phyloP scores from a whole-genome alignment of 2,888 invertebrate genomes.

The Yponomeuta evonymella region DNA sequence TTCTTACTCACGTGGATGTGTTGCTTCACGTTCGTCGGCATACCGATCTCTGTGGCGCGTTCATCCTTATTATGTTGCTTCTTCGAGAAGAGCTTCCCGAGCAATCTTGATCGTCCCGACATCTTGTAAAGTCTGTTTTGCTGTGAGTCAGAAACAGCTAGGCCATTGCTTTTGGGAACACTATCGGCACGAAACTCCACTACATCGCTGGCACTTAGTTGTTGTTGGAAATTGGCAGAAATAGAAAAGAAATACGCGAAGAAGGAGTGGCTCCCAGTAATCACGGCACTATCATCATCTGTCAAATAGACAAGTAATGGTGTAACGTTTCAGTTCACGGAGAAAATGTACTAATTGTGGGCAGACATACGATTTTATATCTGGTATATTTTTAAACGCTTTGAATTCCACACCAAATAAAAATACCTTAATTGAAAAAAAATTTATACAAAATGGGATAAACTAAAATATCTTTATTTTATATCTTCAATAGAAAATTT shows the following conservation, averaged over 20 bases:
- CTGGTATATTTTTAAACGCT: too few species aligned
- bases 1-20: slow-evolving; percentile 92
- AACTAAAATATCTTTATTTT: too few species aligned
- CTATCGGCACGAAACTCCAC: slow-evolving; percentile 40
- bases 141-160: slow-evolving; percentile 1
- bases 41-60: slow-evolving; percentile 82
- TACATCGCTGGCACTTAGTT: slow-evolving; percentile 48
- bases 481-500: too few species aligned
- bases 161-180: slow-evolving; percentile 19
- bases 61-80: slow-evolving; percentile 65
- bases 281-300: slow-evolving; percentile 38
- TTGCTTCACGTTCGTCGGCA: slow-evolving; percentile 90
- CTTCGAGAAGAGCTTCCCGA: slow-evolving; percentile 69
- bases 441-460: too few species aligned
- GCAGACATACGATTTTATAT: too few species aligned
- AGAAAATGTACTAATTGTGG: slow-evolving; percentile 1
- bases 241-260: slow-evolving; percentile 22
- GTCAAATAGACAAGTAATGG: slow-evolving; percentile 37
- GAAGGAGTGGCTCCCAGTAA: slow-evolving; percentile 61
- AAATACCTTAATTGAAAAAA: too few species aligned
- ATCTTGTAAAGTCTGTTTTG: slow-evolving; percentile 42
- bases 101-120: slow-evolving; percentile 68
- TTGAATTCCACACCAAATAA: too few species aligned
- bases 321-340: slow-evolving; percentile 28
- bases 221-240: slow-evolving; percentile 35